Evolutionary conservation across 2,888 invertebrate genomes (phyloP).

Genomic region (Tanytarsus gracilentus): DNA sequence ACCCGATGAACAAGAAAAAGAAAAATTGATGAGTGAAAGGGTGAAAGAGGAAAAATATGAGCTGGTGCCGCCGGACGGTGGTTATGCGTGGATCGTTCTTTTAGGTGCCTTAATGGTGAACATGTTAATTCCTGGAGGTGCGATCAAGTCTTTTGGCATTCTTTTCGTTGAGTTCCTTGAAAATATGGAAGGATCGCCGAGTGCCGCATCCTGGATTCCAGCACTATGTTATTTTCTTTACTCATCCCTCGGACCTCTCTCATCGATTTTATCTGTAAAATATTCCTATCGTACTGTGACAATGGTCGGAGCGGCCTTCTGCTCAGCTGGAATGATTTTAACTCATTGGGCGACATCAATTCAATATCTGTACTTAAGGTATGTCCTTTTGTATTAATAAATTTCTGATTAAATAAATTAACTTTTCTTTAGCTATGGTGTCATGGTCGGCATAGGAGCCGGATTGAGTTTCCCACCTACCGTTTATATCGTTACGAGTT

Average conservation of each 20-base stretch:
- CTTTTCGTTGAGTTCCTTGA: constrained; percentile 73
- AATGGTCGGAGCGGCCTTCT: constrained; percentile 69
- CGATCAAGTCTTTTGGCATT: constrained; percentile 81
- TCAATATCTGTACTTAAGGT: constrained; percentile 62
- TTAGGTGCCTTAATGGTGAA: constrained; percentile 71
- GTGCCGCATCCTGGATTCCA: constrained; percentile 74
- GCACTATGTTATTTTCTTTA: constrained; percentile 80
- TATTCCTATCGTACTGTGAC: constrained; percentile 79
- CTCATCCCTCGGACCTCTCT: constrained; percentile 78
- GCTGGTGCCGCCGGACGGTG: constrained; percentile 53
- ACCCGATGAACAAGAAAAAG: not conserved
- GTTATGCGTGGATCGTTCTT: constrained; percentile 75
- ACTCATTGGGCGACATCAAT: constrained; percentile 76
- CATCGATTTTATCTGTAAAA: constrained; percentile 72
- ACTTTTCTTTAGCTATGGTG: constrained; percentile 72
- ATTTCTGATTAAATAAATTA: too few relatives aligned
- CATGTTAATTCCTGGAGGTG: constrained; percentile 73
- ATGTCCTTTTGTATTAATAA: constrained; percentile 41
- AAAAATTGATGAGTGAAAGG: not conserved
- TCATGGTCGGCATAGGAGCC: constrained; percentile 73
- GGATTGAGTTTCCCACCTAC: constrained; percentile 82
- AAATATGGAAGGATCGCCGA: constrained; percentile 62
- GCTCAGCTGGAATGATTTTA: constrained; percentile 74
- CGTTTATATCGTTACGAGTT: constrained; percentile 81
- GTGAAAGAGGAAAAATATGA: constrained; percentile 49